Percentiles rank a stretch among this genome's conserved stretches.
Conservation (phyloP, 1,140 invertebrate species). For the Drosophila saltans region DNA sequence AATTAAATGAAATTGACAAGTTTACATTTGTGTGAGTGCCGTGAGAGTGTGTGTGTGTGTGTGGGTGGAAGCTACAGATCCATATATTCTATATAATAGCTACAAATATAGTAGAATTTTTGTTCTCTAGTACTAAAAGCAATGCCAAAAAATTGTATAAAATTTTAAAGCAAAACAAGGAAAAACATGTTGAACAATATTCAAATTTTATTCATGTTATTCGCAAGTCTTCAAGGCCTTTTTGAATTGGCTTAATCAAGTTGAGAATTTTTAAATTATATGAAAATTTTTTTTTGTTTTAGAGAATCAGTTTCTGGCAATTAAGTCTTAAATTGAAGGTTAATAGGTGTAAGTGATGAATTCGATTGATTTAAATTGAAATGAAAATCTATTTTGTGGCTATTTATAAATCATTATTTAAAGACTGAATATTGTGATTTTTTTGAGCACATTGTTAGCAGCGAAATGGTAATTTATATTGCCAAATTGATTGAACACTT, state of each 20-base stretch:
- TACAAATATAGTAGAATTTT: constrained; percentile 22
- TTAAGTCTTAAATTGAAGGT: constrained; percentile 49
- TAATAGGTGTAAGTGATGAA: constrained; percentile 49
- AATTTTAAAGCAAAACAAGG: constrained; percentile 12
- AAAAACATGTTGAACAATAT: not conserved
- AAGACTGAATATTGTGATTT: constrained; percentile 16
- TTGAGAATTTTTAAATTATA: constrained; percentile 13
- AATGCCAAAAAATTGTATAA: constrained; percentile 36
- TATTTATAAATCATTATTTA: constrained; percentile 35
- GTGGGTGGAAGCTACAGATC: constrained; percentile 37
- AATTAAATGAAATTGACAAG: constrained; percentile 75
- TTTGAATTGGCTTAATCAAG: constrained; percentile 10
- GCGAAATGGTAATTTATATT: constrained; percentile 38
- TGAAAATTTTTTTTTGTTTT: not conserved
- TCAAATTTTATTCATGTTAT: not conserved
- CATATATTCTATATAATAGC: not conserved
- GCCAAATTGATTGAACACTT: constrained; percentile 38
- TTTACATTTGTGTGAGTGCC: constrained; percentile 15
- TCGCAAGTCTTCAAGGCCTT: not conserved
- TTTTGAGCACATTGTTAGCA: constrained; percentile 27
- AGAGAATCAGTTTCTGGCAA: constrained; percentile 2
- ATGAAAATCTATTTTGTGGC: constrained; percentile 1
- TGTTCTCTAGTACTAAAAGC: not conserved
- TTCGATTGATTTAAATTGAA: constrained; percentile 33
- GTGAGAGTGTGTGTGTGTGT: constrained; percentile 24